Base-by-base conservation (phyloP, 2,797 vertebrate species). In the Poeciliopsis presidionis region DNA sequence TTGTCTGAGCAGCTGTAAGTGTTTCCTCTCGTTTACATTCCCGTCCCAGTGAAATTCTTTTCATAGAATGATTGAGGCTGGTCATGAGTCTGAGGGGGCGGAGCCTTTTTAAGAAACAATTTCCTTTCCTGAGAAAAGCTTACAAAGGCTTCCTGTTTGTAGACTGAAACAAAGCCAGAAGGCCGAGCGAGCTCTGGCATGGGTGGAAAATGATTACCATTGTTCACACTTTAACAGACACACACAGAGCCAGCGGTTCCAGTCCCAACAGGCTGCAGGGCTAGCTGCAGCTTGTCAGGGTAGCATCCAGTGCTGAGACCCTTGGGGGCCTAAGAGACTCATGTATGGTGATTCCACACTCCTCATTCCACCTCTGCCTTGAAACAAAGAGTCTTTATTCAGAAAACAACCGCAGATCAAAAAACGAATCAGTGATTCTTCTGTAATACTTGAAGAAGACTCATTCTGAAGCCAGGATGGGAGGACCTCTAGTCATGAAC, bases 171-270 rank as follows among this genome's bases (percentile, higher is more conserved):
- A 51, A 85, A 86, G 84, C 83, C 86, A 84, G 45, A 63, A 20
- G 79, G 76, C 69, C 51, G 45, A 87, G 77, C 69, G 47, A 81
- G 78, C 73, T 85, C 73, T 77, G 81, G 76, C 65, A n/a, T 84
- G 46, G 49, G 82, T 83, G 85, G 84, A 82, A 76, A 93, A 93
- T 90, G 69, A 91, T 90, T 90, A 84, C 81, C 73, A 20, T 70
- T 87, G 89, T 92, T 92, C 85, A 89, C 81, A 77, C 76, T 86
- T 79, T 57, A 81, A 78, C 81, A 89, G 86, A 87, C 72, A 13
- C 28, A 9, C 76, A 74, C 81, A 39, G 79, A 63, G 82, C 72
- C 73, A 45, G 53, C 18, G n/a, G 87, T 76, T 90, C 83, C 82
- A 80, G 88, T 83, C 88, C 85, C 79, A 83, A 72, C 75, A 88